Base-by-base conservation (phyloP, 2,113 vertebrate genomes). In the Mohoua ochrocephala region DNA sequence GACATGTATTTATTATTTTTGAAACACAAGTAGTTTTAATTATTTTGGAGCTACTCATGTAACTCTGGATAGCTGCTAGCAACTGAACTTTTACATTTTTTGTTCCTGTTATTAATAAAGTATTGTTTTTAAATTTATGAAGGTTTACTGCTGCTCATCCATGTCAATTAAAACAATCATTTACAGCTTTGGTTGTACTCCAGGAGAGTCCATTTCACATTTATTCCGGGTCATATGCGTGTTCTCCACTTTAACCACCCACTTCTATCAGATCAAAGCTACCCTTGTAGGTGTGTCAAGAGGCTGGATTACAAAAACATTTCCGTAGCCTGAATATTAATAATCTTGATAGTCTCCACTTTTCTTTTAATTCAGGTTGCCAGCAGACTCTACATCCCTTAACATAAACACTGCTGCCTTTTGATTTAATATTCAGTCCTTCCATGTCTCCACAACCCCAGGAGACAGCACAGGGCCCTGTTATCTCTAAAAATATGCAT, bases 1-100 rank as follows among this genome's bases (percentile, higher is more conserved):
- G 97, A 96, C 97, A 97, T 52, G 77, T 98, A 98, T 98, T 98
- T 98, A 98, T 98, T 98, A 97, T 96, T 97, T 96, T 97, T 97
- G 96, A 98, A 97, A 97, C 95, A 91, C 89, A 96, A 97, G 94
- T 96, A 96, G 95, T 97, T 98, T 98, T 98, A 98, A 98, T 98
- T 98, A 98, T 98, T 97, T 97, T 89, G 80, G 79, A 94, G 97
- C 95, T 97, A 93, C 91, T 97, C 49, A 2, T 95, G 92, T 97
- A 96, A 97, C 97, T 97, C 91, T 70, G 74, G 92, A 95, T 97
- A 49, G 98, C 97, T 97, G 92, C 97, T 97, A 97, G 97, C 98
- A 91, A 97, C 53, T 73, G 96, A 97, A 87, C 97, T 70, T 97
- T 42, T 97, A 93, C 31, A 45, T 95, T 98, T 98, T 97, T 95